Conservation (phyloP, 1,140 invertebrate genomes). For the Cecropterus lyciades region DNA sequence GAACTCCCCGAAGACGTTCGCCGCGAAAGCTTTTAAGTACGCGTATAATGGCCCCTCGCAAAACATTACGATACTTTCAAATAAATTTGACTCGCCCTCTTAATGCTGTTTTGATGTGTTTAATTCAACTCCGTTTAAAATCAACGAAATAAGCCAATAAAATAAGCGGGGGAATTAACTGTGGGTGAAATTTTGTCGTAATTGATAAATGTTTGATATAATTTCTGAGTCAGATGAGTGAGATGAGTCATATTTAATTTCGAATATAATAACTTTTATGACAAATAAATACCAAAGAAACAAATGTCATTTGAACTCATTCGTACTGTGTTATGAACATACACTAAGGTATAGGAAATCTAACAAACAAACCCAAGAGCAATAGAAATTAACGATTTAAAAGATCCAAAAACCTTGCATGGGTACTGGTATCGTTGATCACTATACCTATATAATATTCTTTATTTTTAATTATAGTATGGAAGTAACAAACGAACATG, state of each 20-base stretch:
- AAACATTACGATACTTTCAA: conserved; percentile 38
- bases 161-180: conserved; percentile 14
- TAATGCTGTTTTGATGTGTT: conserved; percentile 29
- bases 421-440: no score
- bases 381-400: no score
- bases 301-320: no score
- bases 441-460: no score
- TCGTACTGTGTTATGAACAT: no score
- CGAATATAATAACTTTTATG: not conserved
- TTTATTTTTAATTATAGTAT: no score
- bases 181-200: conserved; percentile 2
- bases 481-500: no score
- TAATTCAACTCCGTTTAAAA: conserved; percentile 22
- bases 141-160: conserved; percentile 22
- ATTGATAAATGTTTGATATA: conserved; percentile 2
- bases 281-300: no score
- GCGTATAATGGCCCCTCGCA: conserved; percentile 43
- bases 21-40: conserved; percentile 52
- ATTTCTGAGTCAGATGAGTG: no score
- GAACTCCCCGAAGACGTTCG: conserved; percentile 28
- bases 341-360: no score
- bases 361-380: no score
- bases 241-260: not conserved
- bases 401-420: no score
- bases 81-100: conserved; percentile 27